Base-by-base conservation (phyloP, 2,888 invertebrate genomes). In the Dysmachus trigonus region DNA sequence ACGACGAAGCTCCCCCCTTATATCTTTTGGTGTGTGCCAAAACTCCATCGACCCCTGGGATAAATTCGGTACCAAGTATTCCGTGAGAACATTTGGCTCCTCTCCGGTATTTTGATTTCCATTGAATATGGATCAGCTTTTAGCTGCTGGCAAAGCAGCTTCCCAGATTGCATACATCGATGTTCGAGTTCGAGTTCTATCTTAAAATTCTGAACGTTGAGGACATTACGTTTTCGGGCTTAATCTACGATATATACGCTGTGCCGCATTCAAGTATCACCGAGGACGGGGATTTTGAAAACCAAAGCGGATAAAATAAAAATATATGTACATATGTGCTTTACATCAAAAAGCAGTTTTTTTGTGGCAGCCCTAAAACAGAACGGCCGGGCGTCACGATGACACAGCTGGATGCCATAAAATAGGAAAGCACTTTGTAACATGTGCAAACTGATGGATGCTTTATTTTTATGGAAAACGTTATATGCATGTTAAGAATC, bases 241-340 rank as follows among this genome's bases (percentile, higher is more conserved):
- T 85, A 85, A 85, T 85, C 85, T 85, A 85, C 76, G 85, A 76
- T 76, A 85, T 53, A 76, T 85, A 76, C 76, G 85, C 31, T 85
- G 27, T 76, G 73, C 85, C 85, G 85, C 85, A 85, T 85, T n/a
- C 74, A 51, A 76, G 41, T 85, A 33, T n/a, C n/a, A 13, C 22
- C 30, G 15, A 33, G 62, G 4, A 35, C 47, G 62, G 62, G 62
- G 82, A 81, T 31, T 51, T 81, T 33, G 82, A 62, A 82, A 62
- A 41, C 82, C 71, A 27, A 82, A 82, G 35, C 31, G 62, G 35
- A 71, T 35, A 35, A 62, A 30, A 62, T 18, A 71, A 71, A 71
- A 82, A 82, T 62, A 82, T 47, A 79, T 79, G 31, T 79, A n/a
- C 79, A 79, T 79, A 51, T 79, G 30, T 79, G 79, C 62, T 71